Evolutionary conservation across 64 coral and sea anemone genomes (phyloP).

Genomic region (Montipora sp.): DNA sequence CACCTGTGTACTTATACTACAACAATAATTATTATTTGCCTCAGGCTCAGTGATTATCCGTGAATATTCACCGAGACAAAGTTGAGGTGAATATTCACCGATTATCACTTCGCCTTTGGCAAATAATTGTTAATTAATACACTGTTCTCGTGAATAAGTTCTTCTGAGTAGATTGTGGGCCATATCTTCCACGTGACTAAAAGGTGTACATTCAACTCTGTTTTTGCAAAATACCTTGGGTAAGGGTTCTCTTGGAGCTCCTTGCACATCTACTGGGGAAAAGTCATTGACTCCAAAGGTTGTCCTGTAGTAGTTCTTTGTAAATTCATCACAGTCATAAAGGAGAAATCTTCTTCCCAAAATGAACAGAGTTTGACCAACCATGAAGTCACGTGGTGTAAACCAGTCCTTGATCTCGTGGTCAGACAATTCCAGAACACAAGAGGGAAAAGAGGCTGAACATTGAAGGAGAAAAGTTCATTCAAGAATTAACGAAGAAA

Average conservation of each 20-base stretch:
- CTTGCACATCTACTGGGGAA: conserved; percentile 73
- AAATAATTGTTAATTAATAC: too few species aligned
- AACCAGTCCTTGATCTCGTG: conserved; percentile 99
- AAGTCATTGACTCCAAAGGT: conserved; percentile 89
- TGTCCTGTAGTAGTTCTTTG: conserved; percentile 83
- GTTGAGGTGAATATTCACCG: too few species aligned
- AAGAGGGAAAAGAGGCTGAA: conserved; percentile 93
- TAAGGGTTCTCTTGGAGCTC: conserved; percentile 45
- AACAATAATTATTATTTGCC: too few species aligned
- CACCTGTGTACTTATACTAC: too few species aligned
- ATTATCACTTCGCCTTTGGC: too few species aligned
- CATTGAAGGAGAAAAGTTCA: background rate
- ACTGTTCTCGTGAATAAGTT: too few species aligned
- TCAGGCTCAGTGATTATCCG: too few species aligned
- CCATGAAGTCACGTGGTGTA: conserved; percentile 94
- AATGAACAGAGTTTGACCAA: conserved; percentile 84
- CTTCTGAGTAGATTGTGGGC: too few species aligned
- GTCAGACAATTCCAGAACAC: conserved; percentile 93
- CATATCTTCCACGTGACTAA: too few species aligned
- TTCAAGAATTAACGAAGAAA: background rate
- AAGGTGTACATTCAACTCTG: too few species aligned
- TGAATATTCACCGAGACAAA: too few species aligned
- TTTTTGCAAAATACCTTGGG: conserved; percentile 53
- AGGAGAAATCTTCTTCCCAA: conserved; percentile 90
- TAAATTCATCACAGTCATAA: conserved; percentile 96